A percentile compares a stretch with the other conserved stretches of the same genome.
phyloP scores from a whole-genome alignment of 2,113 vertebrate genomes.

The Lycocorax pyrrhopterus region DNA sequence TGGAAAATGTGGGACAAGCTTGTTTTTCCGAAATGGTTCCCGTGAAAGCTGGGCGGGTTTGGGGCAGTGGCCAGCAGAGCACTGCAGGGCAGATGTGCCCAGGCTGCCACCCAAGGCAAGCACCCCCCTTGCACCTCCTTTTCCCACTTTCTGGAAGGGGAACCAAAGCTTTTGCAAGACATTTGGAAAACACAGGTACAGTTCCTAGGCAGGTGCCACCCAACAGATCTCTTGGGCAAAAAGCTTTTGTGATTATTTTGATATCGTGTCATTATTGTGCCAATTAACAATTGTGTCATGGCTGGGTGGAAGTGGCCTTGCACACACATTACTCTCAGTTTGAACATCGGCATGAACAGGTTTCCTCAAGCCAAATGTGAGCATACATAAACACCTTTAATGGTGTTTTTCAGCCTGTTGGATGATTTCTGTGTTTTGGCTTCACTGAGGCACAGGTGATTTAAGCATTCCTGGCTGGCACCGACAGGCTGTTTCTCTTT shows the following conservation, averaged over 20 bases:
- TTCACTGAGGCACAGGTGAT: not conserved
- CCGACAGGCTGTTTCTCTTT: conserved; percentile 9
- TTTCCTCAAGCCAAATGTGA: not conserved
- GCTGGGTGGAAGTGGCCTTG: not conserved
- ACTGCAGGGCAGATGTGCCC: not conserved
- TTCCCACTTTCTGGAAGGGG: not conserved
- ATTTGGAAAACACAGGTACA: not conserved
- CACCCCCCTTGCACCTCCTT: rapidly evolving
- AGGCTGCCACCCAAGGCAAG: not conserved
- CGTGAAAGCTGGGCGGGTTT: rapidly evolving
- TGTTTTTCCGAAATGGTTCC: not conserved
- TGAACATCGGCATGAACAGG: rapidly evolving
- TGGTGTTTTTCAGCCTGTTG: not conserved
- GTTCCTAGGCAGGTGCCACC: not conserved
- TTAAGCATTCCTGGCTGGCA: not conserved
- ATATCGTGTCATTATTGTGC: not conserved
- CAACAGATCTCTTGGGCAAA: rapidly evolving
- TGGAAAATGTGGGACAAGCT: not conserved
- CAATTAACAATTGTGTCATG: rapidly evolving
- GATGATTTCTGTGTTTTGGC: not conserved
- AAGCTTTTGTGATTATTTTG: not conserved
- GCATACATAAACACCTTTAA: not conserved
- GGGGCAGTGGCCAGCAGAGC: not conserved
- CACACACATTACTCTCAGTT: not conserved
- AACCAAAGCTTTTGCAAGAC: not conserved